Evolutionary conservation across 2,113 vertebrate genomes (phyloP).

Genomic region (Fregata magnificens): DNA sequence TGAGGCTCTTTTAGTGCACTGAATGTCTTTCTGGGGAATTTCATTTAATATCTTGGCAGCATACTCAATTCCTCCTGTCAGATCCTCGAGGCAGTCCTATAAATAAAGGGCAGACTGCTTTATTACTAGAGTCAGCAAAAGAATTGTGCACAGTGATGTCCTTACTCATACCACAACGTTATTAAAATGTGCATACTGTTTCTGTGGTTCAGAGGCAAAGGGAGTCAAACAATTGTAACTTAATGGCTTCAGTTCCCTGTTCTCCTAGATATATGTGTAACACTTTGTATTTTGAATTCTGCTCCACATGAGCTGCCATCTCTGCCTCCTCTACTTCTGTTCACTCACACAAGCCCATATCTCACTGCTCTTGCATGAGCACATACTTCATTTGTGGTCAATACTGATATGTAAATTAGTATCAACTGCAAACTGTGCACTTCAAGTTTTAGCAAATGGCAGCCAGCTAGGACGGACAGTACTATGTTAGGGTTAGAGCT

Average conservation of each 20-base stretch:
- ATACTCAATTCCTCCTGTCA: conserved; percentile 71
- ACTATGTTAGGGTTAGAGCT: neutral
- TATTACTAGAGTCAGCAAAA: conserved; percentile 66
- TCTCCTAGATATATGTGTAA: neutral
- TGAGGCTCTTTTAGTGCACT: conserved; percentile 60
- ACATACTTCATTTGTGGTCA: neutral
- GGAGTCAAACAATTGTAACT: neutral
- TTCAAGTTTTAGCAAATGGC: neutral
- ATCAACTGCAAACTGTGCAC: neutral
- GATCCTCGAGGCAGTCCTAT: conserved; percentile 70
- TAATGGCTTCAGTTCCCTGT: neutral
- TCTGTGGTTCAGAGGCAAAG: neutral
- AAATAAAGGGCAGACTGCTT: conserved; percentile 71
- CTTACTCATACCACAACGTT: neutral
- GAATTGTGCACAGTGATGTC: conserved; percentile 46
- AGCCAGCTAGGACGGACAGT: neutral
- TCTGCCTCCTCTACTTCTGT: neutral
- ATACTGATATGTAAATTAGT: neutral
- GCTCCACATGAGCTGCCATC: neutral
- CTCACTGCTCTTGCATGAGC: neutral
- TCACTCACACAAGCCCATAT: neutral
- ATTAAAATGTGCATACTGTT: conserved; percentile 18
- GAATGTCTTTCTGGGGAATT: conserved; percentile 73
- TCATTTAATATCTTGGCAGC: conserved; percentile 76
- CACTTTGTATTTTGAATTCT: neutral